Conservation (phyloP, 2,113 vertebrate genomes). For the Talpa occidentalis region DNA sequence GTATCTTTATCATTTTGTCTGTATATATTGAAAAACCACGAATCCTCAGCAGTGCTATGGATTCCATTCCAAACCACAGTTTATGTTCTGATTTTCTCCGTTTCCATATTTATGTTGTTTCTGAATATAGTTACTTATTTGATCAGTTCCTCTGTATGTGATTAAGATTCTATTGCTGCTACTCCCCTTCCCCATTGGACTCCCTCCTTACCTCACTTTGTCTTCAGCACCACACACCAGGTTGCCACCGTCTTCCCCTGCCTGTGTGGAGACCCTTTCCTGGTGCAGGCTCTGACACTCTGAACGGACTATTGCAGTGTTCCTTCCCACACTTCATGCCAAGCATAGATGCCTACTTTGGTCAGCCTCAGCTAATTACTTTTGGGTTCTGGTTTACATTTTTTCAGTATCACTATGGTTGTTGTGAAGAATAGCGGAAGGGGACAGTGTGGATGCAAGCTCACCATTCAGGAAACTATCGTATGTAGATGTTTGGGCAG, state of each 20-base stretch:
- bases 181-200: background rate
- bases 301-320: background rate
- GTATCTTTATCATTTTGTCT: background rate
- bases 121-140: background rate
- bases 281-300: background rate
- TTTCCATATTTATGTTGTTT: background rate
- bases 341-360: background rate
- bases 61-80: background rate
- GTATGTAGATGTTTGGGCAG: background rate
- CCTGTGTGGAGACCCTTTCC: background rate
- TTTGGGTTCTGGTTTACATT: background rate
- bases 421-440: background rate
- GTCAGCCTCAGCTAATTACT: background rate
- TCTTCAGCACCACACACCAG: background rate
- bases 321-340: background rate
- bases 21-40: background rate
- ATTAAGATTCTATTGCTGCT: background rate
- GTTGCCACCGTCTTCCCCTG: background rate
- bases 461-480: background rate
- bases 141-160: background rate
- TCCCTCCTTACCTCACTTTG: background rate
- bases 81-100: background rate
- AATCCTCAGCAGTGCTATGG: background rate
- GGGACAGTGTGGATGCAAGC: background rate
- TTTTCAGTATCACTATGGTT: background rate